Evolutionary conservation across 2,888 invertebrate genomes (phyloP), one percentile per base, ranked within the genome.

Genomic region (Cyclophora albipunctata): DNA sequence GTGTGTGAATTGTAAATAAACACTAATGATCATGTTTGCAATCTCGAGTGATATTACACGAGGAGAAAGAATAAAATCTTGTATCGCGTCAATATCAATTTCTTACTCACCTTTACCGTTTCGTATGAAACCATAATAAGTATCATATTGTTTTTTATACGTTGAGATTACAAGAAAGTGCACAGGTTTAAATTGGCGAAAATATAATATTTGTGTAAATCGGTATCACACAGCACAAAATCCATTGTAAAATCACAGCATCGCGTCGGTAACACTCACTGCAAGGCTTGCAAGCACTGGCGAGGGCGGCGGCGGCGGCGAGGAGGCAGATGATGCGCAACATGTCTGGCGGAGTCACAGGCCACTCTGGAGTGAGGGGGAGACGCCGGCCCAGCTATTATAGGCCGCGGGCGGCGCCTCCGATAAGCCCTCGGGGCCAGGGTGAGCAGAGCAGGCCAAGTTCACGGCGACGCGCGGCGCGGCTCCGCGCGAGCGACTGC

Each of bases 321-420:
- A 86, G 71, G 71, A 84, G 66, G 71, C 75, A 80, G 78, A 85
- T 71, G 69, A 78, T 69, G 73, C 82, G 83, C 68, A 86, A 82
- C 87, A 87, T 87, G 81, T 82, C 84, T 80, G 82, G 64, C 81
- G 84, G 74, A 73, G 82, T 76, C 75, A 73, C 77, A 74, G 72
- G 67, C 73, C 67, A 72, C 65, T 85, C 80, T 85, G 84, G 84
- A 84, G 81, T 75, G 75, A 73, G 72, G 71, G 75, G 83, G 84
- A 83, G 84, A 77, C 83, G 84, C 82, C 83, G 77, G 75, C 84
- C 80, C 82, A 75, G 80, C 85, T 88, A 87, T 87, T 88, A 88
- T 88, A 88, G 84, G 84, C 83, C 81, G 85, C 77, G 79, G 80
- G 81, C 85, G 83, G 83, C 84, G 85, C 78, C 81, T 79, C 83